Evolutionary conservation across 2,888 invertebrate species (phyloP).

Genomic region (Allophyes oxyacanthae): DNA sequence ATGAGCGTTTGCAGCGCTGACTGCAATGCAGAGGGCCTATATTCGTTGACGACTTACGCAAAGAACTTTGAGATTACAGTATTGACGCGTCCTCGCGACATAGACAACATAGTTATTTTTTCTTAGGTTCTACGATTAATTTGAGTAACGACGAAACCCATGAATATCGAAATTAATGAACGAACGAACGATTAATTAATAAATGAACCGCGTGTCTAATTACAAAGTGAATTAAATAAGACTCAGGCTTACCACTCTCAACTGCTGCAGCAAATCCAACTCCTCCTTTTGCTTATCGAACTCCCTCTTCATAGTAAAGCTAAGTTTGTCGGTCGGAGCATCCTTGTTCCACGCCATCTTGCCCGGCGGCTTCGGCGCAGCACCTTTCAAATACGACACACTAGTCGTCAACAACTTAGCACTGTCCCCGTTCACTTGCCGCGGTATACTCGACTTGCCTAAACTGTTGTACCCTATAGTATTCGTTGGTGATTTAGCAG

Average conservation of each 20-base stretch:
- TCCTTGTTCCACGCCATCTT: constrained; percentile 94
- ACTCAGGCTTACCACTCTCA: constrained; percentile 92
- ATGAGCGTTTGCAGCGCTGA: no score
- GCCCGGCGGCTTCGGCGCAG: constrained; percentile 78
- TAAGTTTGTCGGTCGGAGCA: constrained; percentile 92
- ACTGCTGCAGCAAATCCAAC: constrained; percentile 94
- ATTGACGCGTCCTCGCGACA: no score
- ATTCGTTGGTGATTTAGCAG: constrained; percentile 90
- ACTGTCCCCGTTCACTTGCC: constrained; percentile 76
- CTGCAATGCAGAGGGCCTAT: no score
- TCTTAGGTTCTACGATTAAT: no score
- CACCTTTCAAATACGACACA: constrained; percentile 90
- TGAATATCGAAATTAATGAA: no score
- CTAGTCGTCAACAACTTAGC: constrained; percentile 89
- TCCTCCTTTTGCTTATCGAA: constrained; percentile 97
- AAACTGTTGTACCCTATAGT: constrained; percentile 90
- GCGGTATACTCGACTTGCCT: constrained; percentile 78
- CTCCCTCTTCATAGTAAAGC: constrained; percentile 97
- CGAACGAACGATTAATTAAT: no score
- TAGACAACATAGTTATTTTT: no score
- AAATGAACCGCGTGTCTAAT: no score
- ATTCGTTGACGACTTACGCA: no score
- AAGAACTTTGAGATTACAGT: no score
- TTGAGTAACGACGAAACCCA: no score
- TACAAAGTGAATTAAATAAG: no score